Base-by-base conservation (phyloP, 2,888 invertebrate species). In the Aporophyla nigra region DNA sequence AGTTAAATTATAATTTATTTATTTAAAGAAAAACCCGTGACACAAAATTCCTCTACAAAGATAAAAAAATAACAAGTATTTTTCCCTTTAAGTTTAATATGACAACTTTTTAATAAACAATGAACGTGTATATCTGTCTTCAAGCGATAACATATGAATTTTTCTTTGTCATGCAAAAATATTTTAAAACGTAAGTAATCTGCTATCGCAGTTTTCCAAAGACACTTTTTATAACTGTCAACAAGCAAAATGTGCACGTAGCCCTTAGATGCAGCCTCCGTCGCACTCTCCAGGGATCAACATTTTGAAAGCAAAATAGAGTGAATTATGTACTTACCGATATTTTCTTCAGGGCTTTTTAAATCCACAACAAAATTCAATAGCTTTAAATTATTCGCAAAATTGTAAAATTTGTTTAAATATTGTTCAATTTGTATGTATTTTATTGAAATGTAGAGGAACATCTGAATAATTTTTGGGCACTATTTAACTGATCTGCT, bases 301-400 rank as follows among this genome's bases (percentile, higher is more conserved):
- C 54, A 62, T 51, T 66, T 56, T 78, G 46, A 49, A 61, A 61
- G 83, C 5, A 69, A 72, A 78, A 73, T 56, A 2, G 0, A 68
- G 43, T 59, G 71, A 67, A 82, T 77, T 71, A 68, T 68, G 27
- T 43, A 49, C 24, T 27, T 71, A 54, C 62, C 24, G 40, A 79
- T 27, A 79, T 40, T 71, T 61, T 78, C 6, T 24, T 14, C 46
- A 54, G 46, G 27, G 49, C 14, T 33, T n/a, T 70, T 10, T 33
- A 16, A 46, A 74, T 7, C 10, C 40, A 21, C 9, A 49, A 33
- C 21, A 5, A 21, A 54, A 46, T 33, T 12, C 0, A 21, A 40
- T 19, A 51, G 19, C 19, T 43, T 43, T 21, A 27, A 51, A 56
- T 74, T 59, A n/a, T 14, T 19, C 3, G 5, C 5, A 43, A 59